A percentile compares a stretch with the other conserved stretches of the same genome.
phyloP scores from a whole-genome alignment of 2,888 invertebrate species.

The Biston betularia region DNA sequence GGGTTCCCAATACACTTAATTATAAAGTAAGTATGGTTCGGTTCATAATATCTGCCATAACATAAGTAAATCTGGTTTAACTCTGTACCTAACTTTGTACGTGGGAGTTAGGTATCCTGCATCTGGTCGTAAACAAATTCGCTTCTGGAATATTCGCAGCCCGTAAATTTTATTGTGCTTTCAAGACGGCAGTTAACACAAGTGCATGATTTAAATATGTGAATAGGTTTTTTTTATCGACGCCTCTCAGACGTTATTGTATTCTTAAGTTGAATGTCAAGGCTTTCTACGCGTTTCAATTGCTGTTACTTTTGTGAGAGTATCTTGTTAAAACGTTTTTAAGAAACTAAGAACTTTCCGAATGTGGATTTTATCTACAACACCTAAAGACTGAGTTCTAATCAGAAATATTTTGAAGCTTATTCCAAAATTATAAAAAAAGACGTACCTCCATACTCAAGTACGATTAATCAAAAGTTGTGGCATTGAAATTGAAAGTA shows the following conservation, averaged over 20 bases:
- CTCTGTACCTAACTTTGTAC: constrained; percentile 23
- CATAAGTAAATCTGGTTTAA: constrained; percentile 29
- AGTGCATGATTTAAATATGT: constrained; percentile 47
- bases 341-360: background rate
- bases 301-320: constrained; percentile 7
- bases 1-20: background rate
- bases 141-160: constrained; percentile 50
- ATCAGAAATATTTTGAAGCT: too few species aligned
- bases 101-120: constrained; percentile 29
- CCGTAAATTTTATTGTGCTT: constrained; percentile 58
- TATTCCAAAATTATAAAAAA: too few species aligned
- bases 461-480: too few species aligned
- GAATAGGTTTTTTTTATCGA: constrained; percentile 37
- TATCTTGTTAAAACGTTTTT: background rate
- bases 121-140: constrained; percentile 47
- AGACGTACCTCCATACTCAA: too few species aligned
- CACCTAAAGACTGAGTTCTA: background rate
- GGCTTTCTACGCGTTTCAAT: constrained; percentile 18
- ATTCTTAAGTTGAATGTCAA: constrained; percentile 31
- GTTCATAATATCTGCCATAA: constrained; percentile 11
- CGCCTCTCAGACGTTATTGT: constrained; percentile 29
- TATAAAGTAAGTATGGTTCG: background rate
- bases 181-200: constrained; percentile 51
- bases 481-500: too few species aligned
- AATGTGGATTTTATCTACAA: background rate